These are phyloP conservation scores for Musca domestica DNA, from an alignment of 1,140 invertebrate genomes.

Conservation along the genomic window DNA sequence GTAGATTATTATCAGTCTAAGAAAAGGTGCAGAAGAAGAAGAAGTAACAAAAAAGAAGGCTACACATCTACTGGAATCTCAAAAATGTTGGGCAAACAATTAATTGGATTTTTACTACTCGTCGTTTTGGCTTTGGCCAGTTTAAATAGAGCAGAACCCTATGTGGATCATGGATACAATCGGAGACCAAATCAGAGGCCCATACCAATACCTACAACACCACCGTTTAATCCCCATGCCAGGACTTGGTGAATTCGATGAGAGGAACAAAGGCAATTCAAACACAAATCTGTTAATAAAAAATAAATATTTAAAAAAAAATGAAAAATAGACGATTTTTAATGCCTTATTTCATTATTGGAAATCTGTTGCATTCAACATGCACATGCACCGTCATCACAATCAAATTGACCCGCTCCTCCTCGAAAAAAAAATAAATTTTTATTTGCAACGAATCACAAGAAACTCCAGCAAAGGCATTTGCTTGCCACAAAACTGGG, in stretches of 20 bases:
- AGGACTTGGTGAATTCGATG: background rate
- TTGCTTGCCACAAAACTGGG: no score
- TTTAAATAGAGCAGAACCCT: conserved; percentile 30
- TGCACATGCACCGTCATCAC: no score
- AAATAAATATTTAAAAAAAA: background rate
- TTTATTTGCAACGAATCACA: no score
- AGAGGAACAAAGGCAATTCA: background rate
- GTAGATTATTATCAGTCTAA: no score
- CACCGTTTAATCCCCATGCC: conserved; percentile 44
- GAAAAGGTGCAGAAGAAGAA: no score
- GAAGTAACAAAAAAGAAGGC: no score
- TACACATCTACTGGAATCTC: no score
- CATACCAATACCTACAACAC: conserved; percentile 27
- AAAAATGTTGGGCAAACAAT: conserved; percentile 9
- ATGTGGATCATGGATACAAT: conserved; percentile 30
- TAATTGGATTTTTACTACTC: conserved; percentile 20
- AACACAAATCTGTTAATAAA: background rate
- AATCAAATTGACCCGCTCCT: no score
- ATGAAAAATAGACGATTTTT: background rate
- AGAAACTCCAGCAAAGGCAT: no score
- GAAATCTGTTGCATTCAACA: no score
- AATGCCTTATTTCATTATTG: background rate
- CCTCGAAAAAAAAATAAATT: no score
- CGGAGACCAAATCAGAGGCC: conserved; percentile 8
- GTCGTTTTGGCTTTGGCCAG: conserved; percentile 31